A percentile compares a stretch with the other conserved stretches of the same genome.
These are phyloP conservation scores for Pandemis heparana DNA, from an alignment of 2,888 invertebrate genomes.

Conservation along the genomic window DNA sequence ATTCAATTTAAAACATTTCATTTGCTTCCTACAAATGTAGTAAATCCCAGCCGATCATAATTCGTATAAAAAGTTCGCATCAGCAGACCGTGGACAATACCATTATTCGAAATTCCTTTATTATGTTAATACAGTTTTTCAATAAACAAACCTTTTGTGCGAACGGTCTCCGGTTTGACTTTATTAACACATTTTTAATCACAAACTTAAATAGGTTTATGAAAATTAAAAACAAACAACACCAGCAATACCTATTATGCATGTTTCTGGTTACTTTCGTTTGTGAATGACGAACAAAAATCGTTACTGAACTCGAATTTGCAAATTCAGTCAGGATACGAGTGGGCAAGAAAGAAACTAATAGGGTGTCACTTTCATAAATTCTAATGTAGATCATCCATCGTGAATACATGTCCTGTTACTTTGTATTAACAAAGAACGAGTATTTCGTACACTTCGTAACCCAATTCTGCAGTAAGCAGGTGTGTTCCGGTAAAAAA, in stretches of 20 bases:
- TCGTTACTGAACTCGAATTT: too few species aligned
- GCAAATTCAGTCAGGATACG: too few species aligned
- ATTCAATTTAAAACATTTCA: background rate
- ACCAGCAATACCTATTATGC: too few species aligned
- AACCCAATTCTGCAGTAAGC: constrained; percentile 11
- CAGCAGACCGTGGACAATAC: background rate
- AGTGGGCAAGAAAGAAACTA: too few species aligned
- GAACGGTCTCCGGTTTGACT: background rate
- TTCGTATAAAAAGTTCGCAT: background rate
- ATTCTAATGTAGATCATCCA: background rate
- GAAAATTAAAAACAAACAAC: too few species aligned
- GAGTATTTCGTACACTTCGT: background rate
- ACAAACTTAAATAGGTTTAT: background rate
- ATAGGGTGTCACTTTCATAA: too few species aligned
- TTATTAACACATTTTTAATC: constrained; percentile 9
- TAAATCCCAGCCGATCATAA: background rate
- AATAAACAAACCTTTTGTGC: constrained; percentile 7
- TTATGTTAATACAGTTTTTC: constrained; percentile 22
- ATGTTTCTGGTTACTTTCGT: too few species aligned
- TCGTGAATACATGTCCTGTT: background rate
- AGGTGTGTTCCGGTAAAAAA: constrained; percentile 36
- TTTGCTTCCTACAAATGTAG: background rate
- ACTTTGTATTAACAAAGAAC: background rate
- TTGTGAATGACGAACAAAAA: too few species aligned
- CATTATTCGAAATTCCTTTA: constrained; percentile 11